phyloP scores from a whole-genome alignment of 1,140 invertebrate species.

The Eciton burchellii region DNA sequence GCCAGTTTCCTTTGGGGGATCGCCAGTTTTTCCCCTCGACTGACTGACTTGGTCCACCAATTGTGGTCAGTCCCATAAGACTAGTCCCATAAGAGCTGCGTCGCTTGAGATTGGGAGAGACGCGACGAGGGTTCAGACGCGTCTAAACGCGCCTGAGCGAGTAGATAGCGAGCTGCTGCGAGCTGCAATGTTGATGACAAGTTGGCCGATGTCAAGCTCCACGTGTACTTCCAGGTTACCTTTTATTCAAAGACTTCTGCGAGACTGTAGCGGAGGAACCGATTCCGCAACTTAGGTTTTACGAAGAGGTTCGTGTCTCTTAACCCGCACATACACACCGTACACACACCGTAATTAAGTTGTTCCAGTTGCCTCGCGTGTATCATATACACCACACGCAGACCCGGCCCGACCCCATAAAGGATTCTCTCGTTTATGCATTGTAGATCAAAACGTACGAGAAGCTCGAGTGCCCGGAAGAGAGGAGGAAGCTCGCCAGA shows the following conservation, averaged over 20 bases:
- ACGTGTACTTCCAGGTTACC: slow-evolving; percentile 93
- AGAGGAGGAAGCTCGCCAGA: slow-evolving; percentile 96
- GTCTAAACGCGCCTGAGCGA: no score
- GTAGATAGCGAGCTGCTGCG: slow-evolving; percentile 25
- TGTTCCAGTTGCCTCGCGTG: slow-evolving; percentile 39
- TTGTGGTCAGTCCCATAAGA: no score
- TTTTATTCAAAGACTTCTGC: slow-evolving; percentile 99
- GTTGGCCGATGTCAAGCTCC: slow-evolving; percentile 45
- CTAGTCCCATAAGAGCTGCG: no score
- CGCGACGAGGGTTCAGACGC: no score
- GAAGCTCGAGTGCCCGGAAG: slow-evolving; percentile 98
- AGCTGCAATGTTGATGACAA: slow-evolving; percentile 40
- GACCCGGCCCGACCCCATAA: slow-evolving; percentile 37
- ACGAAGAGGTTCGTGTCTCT: slow-evolving; percentile 95
- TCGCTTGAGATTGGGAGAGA: no score
- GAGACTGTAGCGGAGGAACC: slow-evolving; percentile 98
- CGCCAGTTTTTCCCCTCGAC: no score
- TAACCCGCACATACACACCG: slow-evolving; percentile 28
- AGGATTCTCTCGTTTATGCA: slow-evolving; percentile 64
- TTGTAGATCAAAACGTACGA: slow-evolving; percentile 99
- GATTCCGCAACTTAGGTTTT: slow-evolving; percentile 99
- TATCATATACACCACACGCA: no score
- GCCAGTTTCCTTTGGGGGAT: not conserved
- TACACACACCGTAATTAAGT: slow-evolving; percentile 62
- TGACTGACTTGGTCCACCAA: no score